Evolutionary conservation across 2,888 invertebrate species (phyloP).

Genomic region (Ferrisia virgata): DNA sequence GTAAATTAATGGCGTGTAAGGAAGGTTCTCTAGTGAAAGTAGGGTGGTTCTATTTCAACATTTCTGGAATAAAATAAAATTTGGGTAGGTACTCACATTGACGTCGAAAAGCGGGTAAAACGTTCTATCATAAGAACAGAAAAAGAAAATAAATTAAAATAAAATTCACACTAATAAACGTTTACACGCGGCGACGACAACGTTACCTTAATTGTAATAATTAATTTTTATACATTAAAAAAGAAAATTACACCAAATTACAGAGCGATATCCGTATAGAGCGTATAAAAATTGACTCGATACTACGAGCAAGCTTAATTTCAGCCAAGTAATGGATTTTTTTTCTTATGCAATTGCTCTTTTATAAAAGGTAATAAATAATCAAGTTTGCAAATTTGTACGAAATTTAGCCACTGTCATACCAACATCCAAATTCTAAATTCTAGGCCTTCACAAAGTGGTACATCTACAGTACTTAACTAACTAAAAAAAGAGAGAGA

Average conservation of each 20-base stretch:
- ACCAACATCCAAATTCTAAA: too few species aligned
- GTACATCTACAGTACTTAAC: not conserved
- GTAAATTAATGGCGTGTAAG: not conserved
- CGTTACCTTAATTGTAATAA: not conserved
- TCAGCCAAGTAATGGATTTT: not conserved
- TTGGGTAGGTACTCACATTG: too few species aligned
- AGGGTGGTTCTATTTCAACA: not conserved
- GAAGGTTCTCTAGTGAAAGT: not conserved
- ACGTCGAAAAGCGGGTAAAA: not conserved
- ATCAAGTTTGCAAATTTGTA: too few species aligned
- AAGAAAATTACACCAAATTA: not conserved
- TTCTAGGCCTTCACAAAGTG: not conserved
- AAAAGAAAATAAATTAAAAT: not conserved
- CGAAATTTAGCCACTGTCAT: too few species aligned
- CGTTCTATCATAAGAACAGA: not conserved
- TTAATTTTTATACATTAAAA: not conserved
- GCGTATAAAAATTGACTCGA: not conserved
- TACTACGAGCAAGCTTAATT: not conserved
- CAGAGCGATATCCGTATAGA: not conserved
- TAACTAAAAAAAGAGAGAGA: not conserved
- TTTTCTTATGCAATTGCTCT: too few species aligned
- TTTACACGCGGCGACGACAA: not conserved
- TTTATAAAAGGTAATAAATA: not conserved
- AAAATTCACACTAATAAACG: not conserved
- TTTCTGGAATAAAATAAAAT: not conserved